Percentiles rank a stretch among this genome's conserved stretches.
Conservation (phyloP, 1,140 invertebrate genomes). For the Aphis gossypii region DNA sequence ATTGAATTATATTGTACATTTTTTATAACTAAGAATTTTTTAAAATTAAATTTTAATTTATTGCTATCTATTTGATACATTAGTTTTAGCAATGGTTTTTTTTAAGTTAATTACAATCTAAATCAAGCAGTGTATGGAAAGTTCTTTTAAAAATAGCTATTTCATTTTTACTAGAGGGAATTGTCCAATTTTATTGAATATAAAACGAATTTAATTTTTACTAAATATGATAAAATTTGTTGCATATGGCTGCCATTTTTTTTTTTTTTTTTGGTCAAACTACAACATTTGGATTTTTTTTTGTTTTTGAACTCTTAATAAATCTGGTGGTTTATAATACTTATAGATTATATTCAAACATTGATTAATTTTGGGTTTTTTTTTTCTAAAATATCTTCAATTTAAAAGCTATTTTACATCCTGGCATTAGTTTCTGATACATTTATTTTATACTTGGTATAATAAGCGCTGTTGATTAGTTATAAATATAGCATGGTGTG, state of each 20-base stretch:
- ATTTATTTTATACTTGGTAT: background rate
- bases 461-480: background rate
- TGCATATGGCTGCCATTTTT: background rate
- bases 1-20: background rate
- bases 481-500: conserved; percentile 40
- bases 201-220: background rate
- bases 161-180: background rate
- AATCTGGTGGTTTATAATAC: background rate
- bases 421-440: conserved; percentile 24
- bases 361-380: background rate
- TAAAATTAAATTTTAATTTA: background rate
- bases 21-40: background rate
- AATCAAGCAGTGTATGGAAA: background rate
- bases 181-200: background rate
- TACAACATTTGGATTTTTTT: background rate
- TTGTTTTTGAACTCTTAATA: background rate
- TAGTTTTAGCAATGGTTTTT: background rate
- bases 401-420: background rate
- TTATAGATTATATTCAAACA: background rate
- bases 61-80: background rate
- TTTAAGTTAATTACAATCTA: background rate
- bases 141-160: background rate
- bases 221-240: background rate
- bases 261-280: background rate
- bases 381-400: background rate